A percentile compares a stretch with the other conserved stretches of the same genome.
Conservation (phyloP, 2,113 vertebrate genomes). For the Hippocampus comes region DNA sequence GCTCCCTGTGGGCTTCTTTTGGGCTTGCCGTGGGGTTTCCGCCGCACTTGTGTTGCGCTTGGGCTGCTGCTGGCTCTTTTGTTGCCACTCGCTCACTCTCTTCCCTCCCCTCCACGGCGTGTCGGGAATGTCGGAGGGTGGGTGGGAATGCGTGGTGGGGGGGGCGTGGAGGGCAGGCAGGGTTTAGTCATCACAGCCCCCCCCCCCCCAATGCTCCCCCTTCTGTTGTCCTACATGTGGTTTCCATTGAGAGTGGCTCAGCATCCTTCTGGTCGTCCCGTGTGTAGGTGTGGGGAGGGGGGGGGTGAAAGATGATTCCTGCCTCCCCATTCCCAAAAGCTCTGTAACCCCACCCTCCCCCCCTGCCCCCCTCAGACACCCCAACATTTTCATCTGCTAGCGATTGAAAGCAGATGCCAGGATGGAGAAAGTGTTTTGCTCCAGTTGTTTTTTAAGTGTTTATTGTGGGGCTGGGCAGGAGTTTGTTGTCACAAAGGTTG, state of each 20-base stretch:
- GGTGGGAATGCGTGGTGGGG: constrained; percentile 39
- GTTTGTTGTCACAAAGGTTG: neutral
- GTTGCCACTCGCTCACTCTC: constrained; percentile 4
- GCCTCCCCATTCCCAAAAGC: neutral
- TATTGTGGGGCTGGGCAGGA: neutral
- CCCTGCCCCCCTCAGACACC: neutral
- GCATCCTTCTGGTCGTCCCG: constrained; percentile 55
- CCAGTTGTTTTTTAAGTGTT: neutral
- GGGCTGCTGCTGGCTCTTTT: neutral
- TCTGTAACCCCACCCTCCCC: neutral
- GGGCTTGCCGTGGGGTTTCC: neutral
- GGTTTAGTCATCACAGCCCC: constrained; percentile 53
- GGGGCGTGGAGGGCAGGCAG: constrained; percentile 46
- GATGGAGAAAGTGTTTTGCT: neutral
- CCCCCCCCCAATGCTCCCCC: constrained; percentile 15
- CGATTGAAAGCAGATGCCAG: constrained; percentile 6
- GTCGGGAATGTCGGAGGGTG: constrained; percentile 75
- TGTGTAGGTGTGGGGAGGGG: constrained; percentile 8
- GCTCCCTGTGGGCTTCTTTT: neutral
- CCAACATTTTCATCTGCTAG: constrained; percentile 23
- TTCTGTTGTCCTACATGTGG: constrained; percentile 69
- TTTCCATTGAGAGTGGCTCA: constrained; percentile 70
- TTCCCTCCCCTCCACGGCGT: constrained; percentile 52
- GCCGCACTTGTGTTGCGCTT: neutral
- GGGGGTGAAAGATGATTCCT: constrained; percentile 61